These are phyloP conservation scores for Periparus ater DNA, from an alignment of 2,797 vertebrate species.

Conservation along the genomic window DNA sequence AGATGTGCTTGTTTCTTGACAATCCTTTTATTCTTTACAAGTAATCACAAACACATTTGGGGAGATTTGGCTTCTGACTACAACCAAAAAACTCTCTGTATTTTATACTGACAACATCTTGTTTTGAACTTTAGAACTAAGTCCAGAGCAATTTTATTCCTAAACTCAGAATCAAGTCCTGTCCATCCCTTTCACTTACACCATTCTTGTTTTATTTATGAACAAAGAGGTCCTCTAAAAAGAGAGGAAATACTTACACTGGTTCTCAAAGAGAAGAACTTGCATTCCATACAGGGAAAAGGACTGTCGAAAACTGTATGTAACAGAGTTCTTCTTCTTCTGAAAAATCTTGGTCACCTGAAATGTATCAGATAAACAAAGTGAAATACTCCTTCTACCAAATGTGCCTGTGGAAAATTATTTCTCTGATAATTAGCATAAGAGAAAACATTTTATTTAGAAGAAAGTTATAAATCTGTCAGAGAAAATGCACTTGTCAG, in stretches of 20 bases:
- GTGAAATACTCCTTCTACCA: background rate
- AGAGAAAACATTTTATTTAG: background rate
- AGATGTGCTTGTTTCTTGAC: background rate
- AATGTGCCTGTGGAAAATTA: background rate
- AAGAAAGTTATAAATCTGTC: background rate
- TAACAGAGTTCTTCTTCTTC: slow-evolving; percentile 98
- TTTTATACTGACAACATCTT: background rate
- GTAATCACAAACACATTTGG: background rate
- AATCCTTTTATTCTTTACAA: background rate
- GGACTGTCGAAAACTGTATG: slow-evolving; percentile 96
- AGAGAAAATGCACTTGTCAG: background rate
- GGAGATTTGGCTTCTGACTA: background rate
- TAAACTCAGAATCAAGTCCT: background rate
- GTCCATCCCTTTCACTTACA: background rate
- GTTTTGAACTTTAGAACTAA: background rate
- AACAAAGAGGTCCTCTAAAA: background rate
- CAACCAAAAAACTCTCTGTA: background rate
- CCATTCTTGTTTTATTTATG: background rate
- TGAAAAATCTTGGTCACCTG: slow-evolving; percentile 99
- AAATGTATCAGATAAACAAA: slow-evolving; percentile 1
- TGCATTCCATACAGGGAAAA: slow-evolving; percentile 97
- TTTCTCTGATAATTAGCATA: background rate
- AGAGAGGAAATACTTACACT: slow-evolving; percentile 83
- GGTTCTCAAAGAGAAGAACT: slow-evolving; percentile 94
- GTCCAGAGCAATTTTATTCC: background rate